phyloP scores from a whole-genome alignment of 23 tunicate genomes.

The Styela clava region DNA sequence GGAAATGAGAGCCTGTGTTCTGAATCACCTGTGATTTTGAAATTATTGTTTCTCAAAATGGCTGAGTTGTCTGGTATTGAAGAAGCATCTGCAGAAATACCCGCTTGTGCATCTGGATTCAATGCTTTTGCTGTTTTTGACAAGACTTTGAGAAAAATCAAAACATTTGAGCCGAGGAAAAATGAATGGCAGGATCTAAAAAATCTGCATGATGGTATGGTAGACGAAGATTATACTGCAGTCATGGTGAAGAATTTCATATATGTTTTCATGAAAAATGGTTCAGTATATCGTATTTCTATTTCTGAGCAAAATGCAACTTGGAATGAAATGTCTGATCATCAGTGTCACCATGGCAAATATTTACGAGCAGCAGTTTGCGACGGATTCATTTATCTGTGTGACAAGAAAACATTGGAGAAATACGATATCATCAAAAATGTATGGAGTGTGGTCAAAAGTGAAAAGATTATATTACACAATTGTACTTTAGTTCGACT shows the following conservation, averaged over 20 bases:
- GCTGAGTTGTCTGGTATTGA: neutral
- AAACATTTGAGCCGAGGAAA: neutral
- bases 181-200: neutral
- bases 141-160: neutral
- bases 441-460: neutral
- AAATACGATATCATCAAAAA: too few species aligned
- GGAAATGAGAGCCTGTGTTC: neutral
- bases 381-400: neutral
- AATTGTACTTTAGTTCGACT: neutral
- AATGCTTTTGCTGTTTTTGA: neutral
- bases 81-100: neutral
- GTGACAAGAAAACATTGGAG: neutral
- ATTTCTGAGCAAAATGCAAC: neutral
- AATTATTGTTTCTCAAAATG: neutral
- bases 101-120: neutral
- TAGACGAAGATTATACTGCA: neutral
- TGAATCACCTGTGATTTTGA: neutral
- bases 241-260: neutral
- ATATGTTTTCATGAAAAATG: neutral
- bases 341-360: neutral
- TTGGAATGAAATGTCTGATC: neutral
- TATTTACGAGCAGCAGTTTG: neutral
- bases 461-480: neutral
- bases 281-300: neutral
- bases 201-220: neutral